Evolutionary conservation across 2,797 vertebrate genomes (phyloP).

Genomic region (Iguana delicatissima): DNA sequence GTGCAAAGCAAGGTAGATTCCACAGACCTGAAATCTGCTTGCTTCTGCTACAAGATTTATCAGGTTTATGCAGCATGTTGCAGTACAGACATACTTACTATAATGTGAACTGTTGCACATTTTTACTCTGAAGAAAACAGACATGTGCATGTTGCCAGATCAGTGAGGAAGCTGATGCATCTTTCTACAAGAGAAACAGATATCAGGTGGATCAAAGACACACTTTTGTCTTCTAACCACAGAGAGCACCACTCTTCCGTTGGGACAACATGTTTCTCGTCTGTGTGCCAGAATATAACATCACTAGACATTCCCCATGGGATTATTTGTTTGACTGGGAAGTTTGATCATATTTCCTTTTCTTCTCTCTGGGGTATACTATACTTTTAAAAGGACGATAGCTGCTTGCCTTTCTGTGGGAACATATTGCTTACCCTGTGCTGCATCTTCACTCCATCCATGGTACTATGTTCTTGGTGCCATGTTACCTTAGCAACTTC

Average conservation of each 20-base stretch:
- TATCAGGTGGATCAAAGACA: neutral
- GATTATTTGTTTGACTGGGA: constrained; percentile 14
- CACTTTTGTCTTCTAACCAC: neutral
- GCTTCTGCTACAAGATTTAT: neutral
- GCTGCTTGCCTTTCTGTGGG: too few species aligned
- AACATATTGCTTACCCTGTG: neutral
- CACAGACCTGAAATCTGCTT: neutral
- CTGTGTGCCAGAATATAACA: constrained; percentile 1
- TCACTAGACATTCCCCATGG: constrained; percentile 16
- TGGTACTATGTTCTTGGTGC: neutral
- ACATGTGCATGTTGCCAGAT: neutral
- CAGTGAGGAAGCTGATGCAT: neutral
- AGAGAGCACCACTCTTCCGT: neutral
- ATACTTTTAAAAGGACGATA: neutral
- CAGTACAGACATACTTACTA: neutral
- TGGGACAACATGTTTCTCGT: neutral
- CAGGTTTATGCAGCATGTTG: neutral
- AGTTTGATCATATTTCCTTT: constrained; percentile 16
- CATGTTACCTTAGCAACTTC: neutral
- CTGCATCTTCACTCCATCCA: neutral
- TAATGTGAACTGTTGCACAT: neutral
- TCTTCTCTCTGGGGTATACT: neutral
- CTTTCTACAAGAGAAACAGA: neutral
- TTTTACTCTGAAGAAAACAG: neutral
- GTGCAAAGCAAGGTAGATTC: neutral